A percentile compares a stretch with the other conserved stretches of the same genome.
Evolutionary conservation across 2,888 invertebrate genomes (phyloP).

Genomic region (Conchocele bisecta): DNA sequence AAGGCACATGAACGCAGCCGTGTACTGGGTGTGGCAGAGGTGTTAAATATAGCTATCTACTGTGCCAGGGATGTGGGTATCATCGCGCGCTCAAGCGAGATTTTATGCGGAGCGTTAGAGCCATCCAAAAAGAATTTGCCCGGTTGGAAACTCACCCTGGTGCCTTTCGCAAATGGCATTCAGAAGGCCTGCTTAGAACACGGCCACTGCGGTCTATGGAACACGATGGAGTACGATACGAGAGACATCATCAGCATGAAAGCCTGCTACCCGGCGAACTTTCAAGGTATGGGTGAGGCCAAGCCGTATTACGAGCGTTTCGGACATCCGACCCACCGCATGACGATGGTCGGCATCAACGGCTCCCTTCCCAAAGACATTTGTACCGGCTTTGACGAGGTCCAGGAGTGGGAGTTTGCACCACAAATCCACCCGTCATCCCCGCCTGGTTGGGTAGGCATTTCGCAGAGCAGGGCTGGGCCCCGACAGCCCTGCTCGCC

Average conservation of each 20-base stretch:
- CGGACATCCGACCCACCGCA: neutral
- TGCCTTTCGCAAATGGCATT: neutral
- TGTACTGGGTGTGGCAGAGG: too few species aligned
- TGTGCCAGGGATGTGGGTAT: too few species aligned
- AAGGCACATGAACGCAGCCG: too few species aligned
- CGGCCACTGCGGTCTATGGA: neutral
- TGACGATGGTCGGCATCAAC: neutral
- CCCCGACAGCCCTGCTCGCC: too few species aligned
- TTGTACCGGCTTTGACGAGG: neutral
- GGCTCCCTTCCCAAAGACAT: conserved; percentile 4
- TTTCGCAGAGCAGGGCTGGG: too few species aligned
- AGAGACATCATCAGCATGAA: neutral
- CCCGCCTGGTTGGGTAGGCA: conserved; percentile 10
- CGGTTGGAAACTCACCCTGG: neutral
- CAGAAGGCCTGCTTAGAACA: neutral
- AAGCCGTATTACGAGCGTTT: too few species aligned
- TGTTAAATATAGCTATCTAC: too few species aligned
- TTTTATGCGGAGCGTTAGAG: too few species aligned
- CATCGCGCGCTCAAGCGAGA: too few species aligned
- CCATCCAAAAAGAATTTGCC: too few species aligned
- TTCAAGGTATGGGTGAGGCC: neutral
- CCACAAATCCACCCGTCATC: neutral
- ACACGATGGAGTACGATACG: neutral
- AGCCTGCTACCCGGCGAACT: neutral
- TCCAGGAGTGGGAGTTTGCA: neutral